These are phyloP conservation scores for Bombus breviceps DNA, from an alignment of 1,140 invertebrate genomes.

Conservation along the genomic window DNA sequence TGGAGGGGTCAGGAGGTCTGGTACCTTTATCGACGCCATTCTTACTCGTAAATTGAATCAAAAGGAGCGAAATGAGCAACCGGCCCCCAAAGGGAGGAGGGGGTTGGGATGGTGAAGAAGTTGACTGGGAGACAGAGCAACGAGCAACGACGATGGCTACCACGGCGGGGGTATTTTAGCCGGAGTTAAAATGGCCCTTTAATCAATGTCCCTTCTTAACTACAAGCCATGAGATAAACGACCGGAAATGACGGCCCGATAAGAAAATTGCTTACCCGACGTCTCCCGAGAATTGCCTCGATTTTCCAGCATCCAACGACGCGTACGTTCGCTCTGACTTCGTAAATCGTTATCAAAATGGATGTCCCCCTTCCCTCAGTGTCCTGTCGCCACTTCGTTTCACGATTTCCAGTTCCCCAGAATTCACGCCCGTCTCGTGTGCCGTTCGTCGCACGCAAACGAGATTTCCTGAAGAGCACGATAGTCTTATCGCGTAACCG, in stretches of 20 bases:
- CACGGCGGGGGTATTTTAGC: slow-evolving; percentile 65
- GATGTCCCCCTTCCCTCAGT: slow-evolving; percentile 44
- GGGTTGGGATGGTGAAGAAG: not conserved
- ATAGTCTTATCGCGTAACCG: not conserved
- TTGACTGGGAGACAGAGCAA: slow-evolving; percentile 15
- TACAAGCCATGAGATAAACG: slow-evolving; percentile 80
- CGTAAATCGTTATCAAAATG: slow-evolving; percentile 68
- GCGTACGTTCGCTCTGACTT: slow-evolving; percentile 45
- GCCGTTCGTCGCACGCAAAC: slow-evolving; percentile 30
- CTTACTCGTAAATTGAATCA: slow-evolving; percentile 81
- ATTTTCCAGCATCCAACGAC: slow-evolving; percentile 64
- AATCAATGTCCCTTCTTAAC: slow-evolving; percentile 79
- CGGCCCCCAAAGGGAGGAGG: not conserved
- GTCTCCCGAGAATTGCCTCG: slow-evolving; percentile 68
- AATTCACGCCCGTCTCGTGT: not conserved
- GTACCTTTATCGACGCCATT: slow-evolving; percentile 77
- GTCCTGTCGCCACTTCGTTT: slow-evolving; percentile 35
- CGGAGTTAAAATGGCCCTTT: slow-evolving; percentile 78
- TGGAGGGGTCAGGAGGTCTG: slow-evolving; percentile 54
- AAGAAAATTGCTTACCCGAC: slow-evolving; percentile 79
- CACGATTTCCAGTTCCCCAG: not conserved
- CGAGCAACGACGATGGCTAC: slow-evolving; percentile 56
- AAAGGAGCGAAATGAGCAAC: slow-evolving; percentile 72
- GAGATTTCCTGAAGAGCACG: not conserved
- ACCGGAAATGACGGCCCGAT: slow-evolving; percentile 81